Conservation (phyloP, 2,113 vertebrate genomes). For the Leptodactylus fuscus region DNA sequence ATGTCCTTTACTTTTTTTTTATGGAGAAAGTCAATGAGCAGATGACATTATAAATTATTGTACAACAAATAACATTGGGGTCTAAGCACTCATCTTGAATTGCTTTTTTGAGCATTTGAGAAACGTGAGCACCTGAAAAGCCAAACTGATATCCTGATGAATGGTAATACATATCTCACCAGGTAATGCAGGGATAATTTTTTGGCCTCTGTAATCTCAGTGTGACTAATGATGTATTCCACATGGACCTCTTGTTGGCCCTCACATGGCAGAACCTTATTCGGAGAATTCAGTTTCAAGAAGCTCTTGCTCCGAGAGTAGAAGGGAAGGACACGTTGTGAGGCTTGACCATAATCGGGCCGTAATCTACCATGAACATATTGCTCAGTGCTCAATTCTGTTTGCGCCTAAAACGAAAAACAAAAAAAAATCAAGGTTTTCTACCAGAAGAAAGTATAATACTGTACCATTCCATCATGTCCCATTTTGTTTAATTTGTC, state of each 20-base stretch:
- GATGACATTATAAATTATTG: too few relatives aligned
- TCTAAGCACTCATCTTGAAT: too few relatives aligned
- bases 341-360: constrained; percentile 21
- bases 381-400: background rate
- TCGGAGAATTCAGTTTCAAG: constrained; percentile 58
- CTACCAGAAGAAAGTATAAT: too few relatives aligned
- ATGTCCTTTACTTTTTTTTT: too few relatives aligned
- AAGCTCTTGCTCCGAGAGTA: constrained; percentile 67
- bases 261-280: constrained; percentile 51
- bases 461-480: too few relatives aligned
- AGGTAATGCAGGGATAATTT: constrained; percentile 62
- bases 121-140: too few relatives aligned
- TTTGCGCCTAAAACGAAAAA: constrained; percentile 62
- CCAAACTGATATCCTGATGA: too few relatives aligned
- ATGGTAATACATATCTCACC: constrained; percentile 59
- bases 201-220: constrained; percentile 16
- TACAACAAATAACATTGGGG: too few relatives aligned
- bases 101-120: too few relatives aligned
- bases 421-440: too few relatives aligned
- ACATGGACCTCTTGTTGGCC: constrained; percentile 32
- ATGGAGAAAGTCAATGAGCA: too few relatives aligned
- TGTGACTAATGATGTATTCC: constrained; percentile 49
- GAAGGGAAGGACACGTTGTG: constrained; percentile 55
- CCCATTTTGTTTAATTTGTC: too few relatives aligned
- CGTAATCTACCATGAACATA: accelerated